Conservation (phyloP, 1,140 invertebrate species). For the Drosophila azteca region DNA sequence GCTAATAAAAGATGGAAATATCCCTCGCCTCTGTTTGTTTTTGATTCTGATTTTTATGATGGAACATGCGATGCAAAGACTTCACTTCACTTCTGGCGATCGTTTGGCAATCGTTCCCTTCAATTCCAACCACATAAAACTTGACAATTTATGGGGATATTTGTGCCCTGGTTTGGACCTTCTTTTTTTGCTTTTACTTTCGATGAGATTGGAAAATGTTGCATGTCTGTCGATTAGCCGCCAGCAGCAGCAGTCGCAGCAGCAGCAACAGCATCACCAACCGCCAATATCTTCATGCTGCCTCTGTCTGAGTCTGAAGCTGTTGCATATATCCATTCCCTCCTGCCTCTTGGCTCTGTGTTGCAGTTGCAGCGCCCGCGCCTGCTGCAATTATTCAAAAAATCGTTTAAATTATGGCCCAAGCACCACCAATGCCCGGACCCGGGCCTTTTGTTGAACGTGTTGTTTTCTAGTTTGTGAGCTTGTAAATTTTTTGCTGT, state of each 20-base stretch:
- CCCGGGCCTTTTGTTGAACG: conserved; percentile 17
- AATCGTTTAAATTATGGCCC: conserved; percentile 47
- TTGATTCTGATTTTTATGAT: conserved; percentile 28
- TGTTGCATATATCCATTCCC: too few relatives aligned
- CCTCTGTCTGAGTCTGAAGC: neutral
- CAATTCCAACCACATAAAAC: conserved; percentile 15
- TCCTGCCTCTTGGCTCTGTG: conserved; percentile 9
- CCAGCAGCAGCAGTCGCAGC: conserved; percentile 39
- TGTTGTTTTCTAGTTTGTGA: conserved; percentile 52
- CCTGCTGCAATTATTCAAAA: conserved; percentile 42
- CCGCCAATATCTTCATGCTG: conserved; percentile 3
- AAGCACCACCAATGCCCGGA: neutral
- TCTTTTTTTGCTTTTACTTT: conserved; percentile 30
- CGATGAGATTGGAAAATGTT: conserved; percentile 32
- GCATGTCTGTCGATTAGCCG: conserved; percentile 44
- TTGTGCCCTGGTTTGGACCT: conserved; percentile 5
- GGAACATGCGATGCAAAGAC: conserved; percentile 14
- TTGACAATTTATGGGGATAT: conserved; percentile 37
- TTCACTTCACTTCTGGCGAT: neutral
- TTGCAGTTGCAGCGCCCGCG: conserved; percentile 17
- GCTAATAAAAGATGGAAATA: too few relatives aligned
- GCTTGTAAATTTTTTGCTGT: conserved; percentile 48
- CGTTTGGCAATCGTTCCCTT: neutral
- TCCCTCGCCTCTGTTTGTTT: neutral
- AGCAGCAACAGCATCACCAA: too few relatives aligned